A percentile compares a stretch with the other conserved stretches of the same genome.
These are phyloP conservation scores for Diplosoma virens DNA, from an alignment of 23 tunicate species.

Conservation along the genomic window DNA sequence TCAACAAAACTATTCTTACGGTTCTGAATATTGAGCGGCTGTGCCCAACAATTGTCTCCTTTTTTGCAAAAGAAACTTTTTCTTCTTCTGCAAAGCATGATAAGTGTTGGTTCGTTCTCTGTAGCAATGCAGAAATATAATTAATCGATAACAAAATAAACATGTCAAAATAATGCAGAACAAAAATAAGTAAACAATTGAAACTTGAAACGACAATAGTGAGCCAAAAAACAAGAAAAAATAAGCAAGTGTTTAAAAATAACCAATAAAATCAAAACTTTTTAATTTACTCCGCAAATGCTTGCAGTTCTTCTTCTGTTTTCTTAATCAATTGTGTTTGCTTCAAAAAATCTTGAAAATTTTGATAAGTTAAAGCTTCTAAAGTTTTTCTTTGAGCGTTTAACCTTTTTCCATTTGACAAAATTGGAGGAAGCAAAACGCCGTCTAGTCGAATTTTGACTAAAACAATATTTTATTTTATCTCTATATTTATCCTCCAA, in stretches of 20 bases:
- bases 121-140: too few relatives aligned
- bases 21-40: conserved; percentile 9
- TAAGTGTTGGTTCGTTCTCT: conserved; percentile 22
- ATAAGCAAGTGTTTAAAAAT: background rate
- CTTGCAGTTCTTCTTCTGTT: conserved; percentile 29
- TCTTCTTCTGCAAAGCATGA: conserved; percentile 29
- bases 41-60: conserved; percentile 1
- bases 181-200: too few relatives aligned
- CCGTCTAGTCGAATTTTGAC: too few relatives aligned
- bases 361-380: background rate
- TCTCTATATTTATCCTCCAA: too few relatives aligned
- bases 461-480: too few relatives aligned
- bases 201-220: background rate
- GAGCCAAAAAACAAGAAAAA: background rate
- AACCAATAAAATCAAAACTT: background rate
- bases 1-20: conserved; percentile 17
- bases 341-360: conserved; percentile 6
- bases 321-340: conserved; percentile 18
- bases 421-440: background rate
- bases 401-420: background rate
- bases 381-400: conserved; percentile 8
- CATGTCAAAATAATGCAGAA: too few relatives aligned
- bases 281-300: conserved; percentile 24
- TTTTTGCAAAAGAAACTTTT: conserved; percentile 1
- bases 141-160: too few relatives aligned